Evolutionary conservation across 2,888 invertebrate genomes (phyloP).

Genomic region (Drosophila neonasuta): DNA sequence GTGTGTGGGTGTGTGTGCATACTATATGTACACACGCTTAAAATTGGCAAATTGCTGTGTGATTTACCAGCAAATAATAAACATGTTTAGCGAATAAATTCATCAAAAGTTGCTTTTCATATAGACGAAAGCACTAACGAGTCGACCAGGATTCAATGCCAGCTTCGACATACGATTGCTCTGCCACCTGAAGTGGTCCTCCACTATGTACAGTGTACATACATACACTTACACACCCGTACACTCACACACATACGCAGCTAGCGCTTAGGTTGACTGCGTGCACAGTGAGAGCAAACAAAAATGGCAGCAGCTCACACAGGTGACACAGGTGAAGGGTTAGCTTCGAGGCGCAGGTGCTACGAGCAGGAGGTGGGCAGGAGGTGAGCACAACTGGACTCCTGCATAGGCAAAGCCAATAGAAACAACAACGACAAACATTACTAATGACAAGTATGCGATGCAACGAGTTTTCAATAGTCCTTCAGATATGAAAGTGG

Average conservation of each 20-base stretch:
- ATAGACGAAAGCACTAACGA: constrained; percentile 69
- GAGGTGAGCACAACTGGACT: constrained; percentile 1
- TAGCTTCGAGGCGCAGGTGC: background rate
- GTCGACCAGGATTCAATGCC: constrained; percentile 44
- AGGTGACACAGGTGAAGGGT: constrained; percentile 48
- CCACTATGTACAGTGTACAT: constrained; percentile 12
- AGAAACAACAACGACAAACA: constrained; percentile 35
- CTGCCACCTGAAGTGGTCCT: constrained; percentile 20
- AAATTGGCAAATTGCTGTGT: constrained; percentile 79
- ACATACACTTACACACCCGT: constrained; percentile 15
- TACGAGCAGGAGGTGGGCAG: background rate
- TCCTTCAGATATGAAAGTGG: constrained; percentile 26
- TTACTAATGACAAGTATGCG: constrained; percentile 54
- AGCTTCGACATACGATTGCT: background rate
- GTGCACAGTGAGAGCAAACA: constrained; percentile 49
- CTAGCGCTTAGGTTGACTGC: constrained; percentile 38
- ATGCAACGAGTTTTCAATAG: constrained; percentile 45
- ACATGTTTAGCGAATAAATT: constrained; percentile 78
- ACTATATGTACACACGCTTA: constrained; percentile 44
- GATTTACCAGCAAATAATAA: constrained; percentile 79
- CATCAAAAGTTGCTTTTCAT: constrained; percentile 72
- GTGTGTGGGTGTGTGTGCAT: constrained; percentile 5
- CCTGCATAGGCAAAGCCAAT: constrained; percentile 20
- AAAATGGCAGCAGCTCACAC: constrained; percentile 46
- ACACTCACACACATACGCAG: constrained; percentile 12